Evolutionary conservation across 1,140 invertebrate genomes (phyloP).

Genomic region (Pseudachorutes palmiensis): DNA sequence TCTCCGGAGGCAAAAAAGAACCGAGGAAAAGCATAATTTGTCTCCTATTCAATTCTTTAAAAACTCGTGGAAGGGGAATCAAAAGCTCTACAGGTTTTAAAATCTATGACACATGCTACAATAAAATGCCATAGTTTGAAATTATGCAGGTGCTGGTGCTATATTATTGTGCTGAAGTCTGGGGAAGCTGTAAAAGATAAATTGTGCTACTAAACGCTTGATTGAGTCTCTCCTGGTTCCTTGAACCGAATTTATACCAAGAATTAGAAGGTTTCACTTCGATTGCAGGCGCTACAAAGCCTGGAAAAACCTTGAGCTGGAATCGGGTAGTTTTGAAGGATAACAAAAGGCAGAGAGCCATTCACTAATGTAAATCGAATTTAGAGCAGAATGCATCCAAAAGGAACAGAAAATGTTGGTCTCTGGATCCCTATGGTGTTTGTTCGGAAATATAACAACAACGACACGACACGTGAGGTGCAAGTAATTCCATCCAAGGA

Average conservation of each 20-base stretch:
- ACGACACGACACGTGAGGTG: background rate
- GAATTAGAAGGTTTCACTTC: background rate
- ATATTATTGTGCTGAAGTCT: too few species aligned
- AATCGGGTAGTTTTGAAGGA: background rate
- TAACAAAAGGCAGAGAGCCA: slow-evolving; percentile 3
- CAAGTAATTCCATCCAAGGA: background rate
- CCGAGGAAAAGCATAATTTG: background rate
- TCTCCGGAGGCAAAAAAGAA: background rate
- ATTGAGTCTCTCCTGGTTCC: too few species aligned
- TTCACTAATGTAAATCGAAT: slow-evolving; percentile 13
- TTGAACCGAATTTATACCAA: too few species aligned
- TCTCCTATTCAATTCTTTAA: background rate
- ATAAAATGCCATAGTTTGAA: too few species aligned
- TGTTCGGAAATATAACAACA: background rate
- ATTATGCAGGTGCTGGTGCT: too few species aligned
- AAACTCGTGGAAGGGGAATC: background rate
- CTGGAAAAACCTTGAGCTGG: too few species aligned
- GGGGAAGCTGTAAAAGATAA: too few species aligned
- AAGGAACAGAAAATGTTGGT: background rate
- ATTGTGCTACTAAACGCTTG: too few species aligned
- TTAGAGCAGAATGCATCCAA: background rate
- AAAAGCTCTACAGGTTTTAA: background rate
- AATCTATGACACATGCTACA: too few species aligned
- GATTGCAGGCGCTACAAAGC: too few species aligned
- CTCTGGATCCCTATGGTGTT: too few species aligned